Evolutionary conservation across 92 coral and sea anemone genomes (phyloP).

Genomic region (Paragorgia papillata): DNA sequence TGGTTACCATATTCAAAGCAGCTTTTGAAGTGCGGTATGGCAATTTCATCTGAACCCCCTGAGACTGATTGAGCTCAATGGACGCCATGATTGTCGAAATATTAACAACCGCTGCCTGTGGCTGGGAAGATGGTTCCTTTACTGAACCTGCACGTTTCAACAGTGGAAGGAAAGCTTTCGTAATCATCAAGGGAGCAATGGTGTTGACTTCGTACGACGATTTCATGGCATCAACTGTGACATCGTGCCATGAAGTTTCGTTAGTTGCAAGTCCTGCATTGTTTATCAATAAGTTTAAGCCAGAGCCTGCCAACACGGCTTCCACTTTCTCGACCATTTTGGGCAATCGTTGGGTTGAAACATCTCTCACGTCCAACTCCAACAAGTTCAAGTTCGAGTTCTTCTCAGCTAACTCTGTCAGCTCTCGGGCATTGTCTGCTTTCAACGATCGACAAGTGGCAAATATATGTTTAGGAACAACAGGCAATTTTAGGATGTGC

Average conservation of each 20-base stretch:
- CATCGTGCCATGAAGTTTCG: neutral
- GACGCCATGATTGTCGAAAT: conserved; percentile 50
- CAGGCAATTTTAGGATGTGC: conserved; percentile 60
- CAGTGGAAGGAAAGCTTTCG: conserved; percentile 58
- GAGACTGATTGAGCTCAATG: neutral
- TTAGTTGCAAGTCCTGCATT: conserved; percentile 55
- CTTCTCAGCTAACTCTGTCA: conserved; percentile 53
- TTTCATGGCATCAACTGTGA: conserved; percentile 59
- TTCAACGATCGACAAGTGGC: conserved; percentile 72
- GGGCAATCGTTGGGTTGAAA: conserved; percentile 22
- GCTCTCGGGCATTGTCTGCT: conserved; percentile 61
- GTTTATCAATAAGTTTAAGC: conserved; percentile 69
- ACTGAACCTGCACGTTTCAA: conserved; percentile 56
- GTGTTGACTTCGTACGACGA: conserved; percentile 57
- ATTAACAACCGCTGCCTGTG: conserved; percentile 59
- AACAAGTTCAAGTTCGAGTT: conserved; percentile 62
- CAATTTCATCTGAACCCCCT: neutral
- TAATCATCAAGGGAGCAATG: conserved; percentile 76
- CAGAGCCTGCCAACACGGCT: conserved; percentile 48
- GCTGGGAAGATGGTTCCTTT: neutral
- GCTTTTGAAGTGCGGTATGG: conserved; percentile 53
- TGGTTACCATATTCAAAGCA: conserved; percentile 71
- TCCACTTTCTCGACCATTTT: conserved; percentile 59
- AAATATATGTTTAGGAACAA: conserved; percentile 64
- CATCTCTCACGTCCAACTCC: conserved; percentile 64